Base-by-base conservation (phyloP, 2,888 invertebrate genomes). In the Hybos culiciformis region DNA sequence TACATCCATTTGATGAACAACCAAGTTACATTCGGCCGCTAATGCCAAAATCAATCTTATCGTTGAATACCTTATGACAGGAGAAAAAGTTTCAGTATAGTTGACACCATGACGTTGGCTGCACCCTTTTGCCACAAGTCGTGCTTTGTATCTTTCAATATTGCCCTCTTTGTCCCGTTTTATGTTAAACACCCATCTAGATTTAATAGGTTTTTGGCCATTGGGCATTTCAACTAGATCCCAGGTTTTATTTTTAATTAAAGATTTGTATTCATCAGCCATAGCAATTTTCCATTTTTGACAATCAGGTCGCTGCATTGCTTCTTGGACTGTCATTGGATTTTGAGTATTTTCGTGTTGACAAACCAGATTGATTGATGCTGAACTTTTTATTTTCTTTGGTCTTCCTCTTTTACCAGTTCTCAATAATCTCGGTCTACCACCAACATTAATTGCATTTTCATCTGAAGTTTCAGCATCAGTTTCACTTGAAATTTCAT, bases 111-210 rank as follows among this genome's bases (percentile, higher is more conserved):
- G 39, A 31, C 37, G 11, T 43, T 50, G 47, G 8, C 42, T 26
- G 9, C 39, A 48, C 4, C 47, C 45, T 43, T 45, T 47, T 2
- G 46, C 46, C 8, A 50, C 50, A 5, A 47, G 36, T 14, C 46
- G 20, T 0, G 46, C 33, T 24, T 49, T 49, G 14, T 43, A 45
- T 2, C 47, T 32, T 2, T 39, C 23, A n/a, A 42, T 15, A n/a
- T 24, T 17, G 5, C 46, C 47, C 36, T 45, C 23, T 17, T 42
- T 23, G n/a, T 44, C 40, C 9, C 23, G 21, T 23, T 50, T 50
- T 4, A 41, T 46, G 8, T 40, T 33, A 24, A 43, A 44, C 2
- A 46, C 46, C 46, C 41, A 50, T 23, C 41, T 42, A 26, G 37
- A 46, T 14, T 34, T 37, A 9, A 48, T 41, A 3, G 37, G 37